Conservation (phyloP, 2,797 vertebrate genomes). For the Sebastes alutus region DNA sequence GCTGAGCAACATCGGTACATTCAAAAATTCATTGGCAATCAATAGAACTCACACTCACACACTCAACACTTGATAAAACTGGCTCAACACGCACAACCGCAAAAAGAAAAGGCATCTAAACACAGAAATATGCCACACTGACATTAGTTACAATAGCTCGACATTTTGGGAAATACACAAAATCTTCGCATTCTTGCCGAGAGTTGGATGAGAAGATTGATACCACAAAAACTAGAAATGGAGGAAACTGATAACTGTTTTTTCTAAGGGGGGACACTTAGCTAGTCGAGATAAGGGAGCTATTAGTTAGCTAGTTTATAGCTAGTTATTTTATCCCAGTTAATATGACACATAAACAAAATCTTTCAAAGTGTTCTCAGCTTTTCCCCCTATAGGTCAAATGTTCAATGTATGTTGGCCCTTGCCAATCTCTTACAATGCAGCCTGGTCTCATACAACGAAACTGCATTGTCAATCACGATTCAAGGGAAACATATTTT, state of each 20-base stretch:
- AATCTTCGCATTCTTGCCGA: background rate
- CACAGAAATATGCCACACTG: slow-evolving; percentile 36
- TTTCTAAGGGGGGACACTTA: background rate
- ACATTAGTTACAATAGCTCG: slow-evolving; percentile 23
- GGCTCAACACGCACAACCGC: slow-evolving; percentile 41
- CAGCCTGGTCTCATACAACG: no score
- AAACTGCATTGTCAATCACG: no score
- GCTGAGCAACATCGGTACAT: slow-evolving; percentile 80
- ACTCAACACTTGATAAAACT: slow-evolving; percentile 53
- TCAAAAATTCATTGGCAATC: slow-evolving; percentile 73
- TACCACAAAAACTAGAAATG: background rate
- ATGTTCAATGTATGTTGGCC: background rate
- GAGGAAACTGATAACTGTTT: background rate
- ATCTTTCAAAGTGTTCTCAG: background rate
- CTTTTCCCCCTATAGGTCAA: background rate
- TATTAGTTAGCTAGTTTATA: background rate
- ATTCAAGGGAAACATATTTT: no score
- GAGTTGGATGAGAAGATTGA: background rate
- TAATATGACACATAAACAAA: background rate
- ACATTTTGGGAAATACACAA: slow-evolving; percentile 21
- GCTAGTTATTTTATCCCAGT: no score
- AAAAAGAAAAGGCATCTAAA: slow-evolving; percentile 47
- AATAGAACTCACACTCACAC: slow-evolving; percentile 50
- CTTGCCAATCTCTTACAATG: no score
- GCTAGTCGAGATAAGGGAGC: background rate